These are phyloP conservation scores for Drosophila infuscata DNA, from an alignment of 2,888 invertebrate genomes.

Conservation along the genomic window DNA sequence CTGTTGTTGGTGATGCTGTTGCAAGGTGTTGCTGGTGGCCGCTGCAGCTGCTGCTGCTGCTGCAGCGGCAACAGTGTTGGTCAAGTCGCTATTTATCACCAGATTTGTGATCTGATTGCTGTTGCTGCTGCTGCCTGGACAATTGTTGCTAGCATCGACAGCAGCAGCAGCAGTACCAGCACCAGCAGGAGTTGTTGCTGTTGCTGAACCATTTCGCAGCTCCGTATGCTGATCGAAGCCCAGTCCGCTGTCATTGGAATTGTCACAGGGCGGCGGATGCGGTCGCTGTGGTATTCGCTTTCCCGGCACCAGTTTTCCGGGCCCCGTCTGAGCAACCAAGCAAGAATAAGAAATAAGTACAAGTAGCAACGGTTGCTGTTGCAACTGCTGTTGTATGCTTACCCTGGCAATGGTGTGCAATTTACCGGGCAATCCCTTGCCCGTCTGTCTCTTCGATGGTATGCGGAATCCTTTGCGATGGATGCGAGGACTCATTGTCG, in stretches of 20 bases:
- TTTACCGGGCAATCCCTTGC: slow-evolving; percentile 85
- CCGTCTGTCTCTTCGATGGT: slow-evolving; percentile 87
- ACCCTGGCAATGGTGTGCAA: slow-evolving; percentile 86
- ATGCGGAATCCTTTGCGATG: slow-evolving; percentile 89
- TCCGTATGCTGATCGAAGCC: slow-evolving; percentile 92
- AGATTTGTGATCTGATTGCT: slow-evolving; percentile 52
- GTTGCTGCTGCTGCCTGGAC: slow-evolving; percentile 33
- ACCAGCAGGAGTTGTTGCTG: slow-evolving; percentile 41
- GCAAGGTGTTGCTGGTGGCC: slow-evolving; percentile 62
- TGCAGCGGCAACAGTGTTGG: slow-evolving; percentile 57
- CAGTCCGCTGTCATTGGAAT: slow-evolving; percentile 95
- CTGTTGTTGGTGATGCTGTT: slow-evolving; percentile 64
- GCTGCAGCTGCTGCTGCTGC: slow-evolving; percentile 62
- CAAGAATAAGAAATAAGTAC: not conserved
- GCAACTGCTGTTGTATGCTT: slow-evolving; percentile 27
- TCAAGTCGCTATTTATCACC: slow-evolving; percentile 58
- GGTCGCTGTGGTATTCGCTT: slow-evolving; percentile 84
- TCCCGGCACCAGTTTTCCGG: slow-evolving; percentile 84
- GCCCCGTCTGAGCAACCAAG: slow-evolving; percentile 74
- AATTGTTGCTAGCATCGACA: slow-evolving; percentile 21
- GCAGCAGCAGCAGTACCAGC: slow-evolving; percentile 35
- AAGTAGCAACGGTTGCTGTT: not conserved
- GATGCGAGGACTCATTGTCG: slow-evolving; percentile 88
- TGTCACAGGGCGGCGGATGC: slow-evolving; percentile 90
- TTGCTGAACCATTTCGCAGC: slow-evolving; percentile 81